Percentiles rank a stretch among this genome's conserved stretches.
Evolutionary conservation across 2,113 vertebrate species (phyloP).

Genomic region (Psittacus erithacus): DNA sequence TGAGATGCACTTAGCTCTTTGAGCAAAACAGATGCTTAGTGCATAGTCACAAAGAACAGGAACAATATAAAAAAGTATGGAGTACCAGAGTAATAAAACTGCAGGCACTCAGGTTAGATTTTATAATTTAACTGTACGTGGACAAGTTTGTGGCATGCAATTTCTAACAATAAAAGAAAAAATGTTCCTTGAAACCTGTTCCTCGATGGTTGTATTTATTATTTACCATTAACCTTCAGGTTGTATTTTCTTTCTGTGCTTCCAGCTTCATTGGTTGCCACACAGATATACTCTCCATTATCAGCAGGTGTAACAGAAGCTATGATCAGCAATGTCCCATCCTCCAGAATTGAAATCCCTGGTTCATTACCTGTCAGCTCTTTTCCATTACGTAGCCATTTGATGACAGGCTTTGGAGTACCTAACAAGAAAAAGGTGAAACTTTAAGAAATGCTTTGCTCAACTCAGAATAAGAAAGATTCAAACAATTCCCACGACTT

Average conservation of each 20-base stretch:
- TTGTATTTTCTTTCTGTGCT: constrained; percentile 91
- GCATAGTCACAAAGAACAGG: not conserved
- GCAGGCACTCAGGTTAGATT: not conserved
- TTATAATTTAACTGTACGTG: not conserved
- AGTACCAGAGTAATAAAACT: not conserved
- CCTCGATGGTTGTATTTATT: no score
- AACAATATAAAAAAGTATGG: not conserved
- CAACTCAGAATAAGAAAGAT: not conserved
- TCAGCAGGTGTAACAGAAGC: constrained; percentile 84
- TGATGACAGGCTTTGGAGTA: constrained; percentile 88
- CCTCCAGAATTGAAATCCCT: constrained; percentile 86
- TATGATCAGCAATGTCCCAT: constrained; percentile 85
- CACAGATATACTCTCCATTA: constrained; percentile 90
- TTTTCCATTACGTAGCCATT: constrained; percentile 89
- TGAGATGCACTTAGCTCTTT: not conserved
- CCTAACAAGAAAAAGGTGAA: constrained; percentile 71
- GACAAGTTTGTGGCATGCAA: not conserved
- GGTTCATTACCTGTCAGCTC: constrained; percentile 87
- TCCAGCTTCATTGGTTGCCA: constrained; percentile 91
- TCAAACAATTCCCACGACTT: not conserved
- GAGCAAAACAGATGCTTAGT: not conserved
- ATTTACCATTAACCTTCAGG: constrained; percentile 92
- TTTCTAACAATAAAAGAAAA: not conserved
- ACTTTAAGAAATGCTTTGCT: rapidly evolving
- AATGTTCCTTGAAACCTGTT: not conserved